Evolutionary conservation across 2,888 invertebrate species (phyloP).

Genomic region (Hirudinaria manillensis): DNA sequence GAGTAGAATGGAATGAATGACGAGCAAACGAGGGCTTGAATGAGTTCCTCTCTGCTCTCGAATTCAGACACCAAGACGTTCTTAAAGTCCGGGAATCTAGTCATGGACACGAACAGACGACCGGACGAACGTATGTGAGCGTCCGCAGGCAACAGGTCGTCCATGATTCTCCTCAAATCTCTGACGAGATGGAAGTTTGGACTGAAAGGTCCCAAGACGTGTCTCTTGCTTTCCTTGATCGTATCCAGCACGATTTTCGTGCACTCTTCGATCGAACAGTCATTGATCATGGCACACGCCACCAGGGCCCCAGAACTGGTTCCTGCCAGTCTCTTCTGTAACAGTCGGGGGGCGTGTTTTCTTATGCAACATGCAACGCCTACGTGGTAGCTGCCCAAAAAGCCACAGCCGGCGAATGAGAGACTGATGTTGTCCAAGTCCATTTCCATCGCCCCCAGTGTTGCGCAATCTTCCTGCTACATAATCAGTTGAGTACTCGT

Average conservation of each 20-base stretch:
- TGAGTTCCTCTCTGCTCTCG: not conserved
- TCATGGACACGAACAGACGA: conserved; percentile 85
- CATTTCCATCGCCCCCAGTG: too few species aligned
- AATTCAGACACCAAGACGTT: conserved; percentile 84
- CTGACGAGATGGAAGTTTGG: conserved; percentile 90
- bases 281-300: conserved; percentile 60
- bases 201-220: conserved; percentile 84
- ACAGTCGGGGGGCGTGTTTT: conserved; percentile 84
- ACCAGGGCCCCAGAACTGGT: conserved; percentile 91
- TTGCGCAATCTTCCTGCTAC: too few species aligned
- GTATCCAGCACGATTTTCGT: conserved; percentile 83
- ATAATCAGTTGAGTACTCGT: too few species aligned
- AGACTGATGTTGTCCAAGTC: conserved; percentile 52
- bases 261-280: conserved; percentile 66
- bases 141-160: conserved; percentile 63
- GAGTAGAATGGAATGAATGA: conserved; percentile 2
- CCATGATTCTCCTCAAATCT: conserved; percentile 76
- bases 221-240: conserved; percentile 77
- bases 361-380: conserved; percentile 95
- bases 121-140: conserved; percentile 83
- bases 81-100: conserved; percentile 85
- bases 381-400: conserved; percentile 96
- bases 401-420: conserved; percentile 98
- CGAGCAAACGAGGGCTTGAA: not conserved
- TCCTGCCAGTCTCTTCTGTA: conserved; percentile 58